phyloP scores from a whole-genome alignment of 2,888 invertebrate species.

The Zeuzera pyrina region DNA sequence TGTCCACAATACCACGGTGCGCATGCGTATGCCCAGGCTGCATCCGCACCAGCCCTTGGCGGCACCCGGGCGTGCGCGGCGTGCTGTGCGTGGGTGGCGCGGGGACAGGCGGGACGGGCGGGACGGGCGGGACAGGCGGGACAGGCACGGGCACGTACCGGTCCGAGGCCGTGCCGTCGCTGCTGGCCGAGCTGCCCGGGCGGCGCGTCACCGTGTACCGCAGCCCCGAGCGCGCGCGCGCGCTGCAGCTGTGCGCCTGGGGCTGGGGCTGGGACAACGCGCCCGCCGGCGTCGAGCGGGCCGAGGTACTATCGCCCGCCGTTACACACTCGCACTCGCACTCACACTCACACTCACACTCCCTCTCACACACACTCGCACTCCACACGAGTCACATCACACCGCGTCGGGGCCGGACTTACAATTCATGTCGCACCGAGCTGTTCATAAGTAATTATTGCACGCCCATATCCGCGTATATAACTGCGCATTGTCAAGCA shows the following conservation, averaged over 20 bases:
- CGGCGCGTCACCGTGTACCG: constrained; percentile 65
- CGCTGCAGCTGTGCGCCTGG: constrained; percentile 93
- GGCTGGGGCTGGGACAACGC: constrained; percentile 81
- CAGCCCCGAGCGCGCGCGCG: constrained; percentile 83
- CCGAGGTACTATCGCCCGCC: no score
- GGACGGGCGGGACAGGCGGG: constrained; percentile 65
- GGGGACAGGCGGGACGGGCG: constrained; percentile 19
- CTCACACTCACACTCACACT: no score
- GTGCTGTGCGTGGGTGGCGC: constrained; percentile 58
- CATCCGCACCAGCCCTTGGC: constrained; percentile 69
- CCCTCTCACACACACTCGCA: no score
- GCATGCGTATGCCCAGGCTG: constrained; percentile 51
- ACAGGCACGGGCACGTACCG: constrained; percentile 60
- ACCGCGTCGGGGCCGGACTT: no score
- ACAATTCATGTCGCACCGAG: no score
- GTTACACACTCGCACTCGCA: no score
- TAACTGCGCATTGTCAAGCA: no score
- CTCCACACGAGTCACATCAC: no score
- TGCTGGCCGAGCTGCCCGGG: constrained; percentile 78
- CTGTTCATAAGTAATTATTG: no score
- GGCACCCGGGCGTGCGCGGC: constrained; percentile 77
- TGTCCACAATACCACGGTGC: no score
- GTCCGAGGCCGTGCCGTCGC: constrained; percentile 74
- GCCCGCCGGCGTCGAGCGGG: constrained; percentile 48
- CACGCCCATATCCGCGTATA: no score